Evolutionary conservation across 2,113 vertebrate species (phyloP).

Genomic region (Diphyllodes magnificus): DNA sequence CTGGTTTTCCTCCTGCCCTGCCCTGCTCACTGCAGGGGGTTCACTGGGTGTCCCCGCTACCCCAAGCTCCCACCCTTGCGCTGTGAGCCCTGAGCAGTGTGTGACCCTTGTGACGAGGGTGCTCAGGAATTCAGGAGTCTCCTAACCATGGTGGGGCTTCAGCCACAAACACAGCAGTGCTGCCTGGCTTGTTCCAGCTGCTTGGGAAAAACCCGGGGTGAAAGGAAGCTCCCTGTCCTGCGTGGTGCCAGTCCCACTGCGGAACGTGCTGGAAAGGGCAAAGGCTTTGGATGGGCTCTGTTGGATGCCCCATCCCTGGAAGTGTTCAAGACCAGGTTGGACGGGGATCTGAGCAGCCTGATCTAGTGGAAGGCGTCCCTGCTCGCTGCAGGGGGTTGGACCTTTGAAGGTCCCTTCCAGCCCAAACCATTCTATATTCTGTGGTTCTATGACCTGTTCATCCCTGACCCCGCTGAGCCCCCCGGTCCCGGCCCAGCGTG

Average conservation of each 20-base stretch:
- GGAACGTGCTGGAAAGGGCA: not conserved
- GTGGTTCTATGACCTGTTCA: fast-evolving
- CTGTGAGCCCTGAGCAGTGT: not conserved
- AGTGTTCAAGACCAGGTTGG: fast-evolving
- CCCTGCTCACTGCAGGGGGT: not conserved
- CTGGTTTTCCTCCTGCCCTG: not conserved
- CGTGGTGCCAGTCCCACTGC: fast-evolving
- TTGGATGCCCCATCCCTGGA: not conserved
- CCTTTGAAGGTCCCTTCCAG: not conserved
- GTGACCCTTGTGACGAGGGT: fast-evolving
- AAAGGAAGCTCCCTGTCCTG: fast-evolving
- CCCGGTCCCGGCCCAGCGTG: fast-evolving
- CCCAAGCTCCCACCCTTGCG: not conserved
- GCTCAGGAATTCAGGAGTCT: not conserved
- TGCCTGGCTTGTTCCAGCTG: not conserved
- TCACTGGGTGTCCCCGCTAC: not conserved
- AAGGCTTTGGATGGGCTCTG: not conserved
- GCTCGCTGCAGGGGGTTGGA: not conserved
- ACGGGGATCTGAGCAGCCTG: not conserved
- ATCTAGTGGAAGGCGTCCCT: fast-evolving
- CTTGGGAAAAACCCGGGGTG: not conserved
- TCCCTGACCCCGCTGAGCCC: not conserved
- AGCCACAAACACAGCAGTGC: not conserved
- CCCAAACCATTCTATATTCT: fast-evolving
- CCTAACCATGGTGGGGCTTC: not conserved